Evolutionary conservation across 2,888 invertebrate genomes (phyloP).

Genomic region (Macaria liturata): DNA sequence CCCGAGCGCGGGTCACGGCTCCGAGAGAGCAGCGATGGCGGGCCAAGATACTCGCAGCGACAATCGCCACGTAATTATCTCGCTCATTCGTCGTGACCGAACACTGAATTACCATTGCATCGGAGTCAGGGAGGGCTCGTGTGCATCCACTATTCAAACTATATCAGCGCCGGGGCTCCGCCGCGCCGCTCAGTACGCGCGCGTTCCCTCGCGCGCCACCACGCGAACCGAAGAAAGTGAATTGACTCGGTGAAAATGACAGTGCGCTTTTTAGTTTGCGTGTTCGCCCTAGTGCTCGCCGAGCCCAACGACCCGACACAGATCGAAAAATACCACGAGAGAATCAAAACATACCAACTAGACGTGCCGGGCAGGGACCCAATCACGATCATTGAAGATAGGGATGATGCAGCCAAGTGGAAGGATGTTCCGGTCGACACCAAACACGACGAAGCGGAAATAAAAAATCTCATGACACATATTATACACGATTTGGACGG

Average conservation of each 20-base stretch:
- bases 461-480: slow-evolving; percentile 71
- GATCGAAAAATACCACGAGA: slow-evolving; percentile 63
- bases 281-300: slow-evolving; percentile 54
- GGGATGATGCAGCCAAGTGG: slow-evolving; percentile 47
- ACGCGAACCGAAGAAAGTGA: slow-evolving; percentile 73
- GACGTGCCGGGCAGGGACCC: slow-evolving; percentile 83
- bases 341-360: slow-evolving; percentile 78
- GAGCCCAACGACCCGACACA: slow-evolving; percentile 59
- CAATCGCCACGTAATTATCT: slow-evolving; percentile 78
- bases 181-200: slow-evolving; percentile 71
- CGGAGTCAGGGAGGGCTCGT: slow-evolving; percentile 75
- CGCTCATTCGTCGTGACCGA: slow-evolving; percentile 78
- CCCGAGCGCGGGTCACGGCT: slow-evolving; percentile 73
- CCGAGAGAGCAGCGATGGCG: slow-evolving; percentile 72
- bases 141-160: slow-evolving; percentile 77
- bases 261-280: slow-evolving; percentile 63
- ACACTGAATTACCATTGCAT: slow-evolving; percentile 73
- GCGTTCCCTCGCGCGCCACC: slow-evolving; percentile 62
- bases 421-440: slow-evolving; percentile 46
- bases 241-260: slow-evolving; percentile 67
- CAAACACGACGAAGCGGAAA: slow-evolving; percentile 55
- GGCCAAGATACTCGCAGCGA: slow-evolving; percentile 75
- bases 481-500: slow-evolving; percentile 68
- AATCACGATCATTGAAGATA: slow-evolving; percentile 83
- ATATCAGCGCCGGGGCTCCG: slow-evolving; percentile 66